A percentile compares a stretch with the other conserved stretches of the same genome.
These are phyloP conservation scores for Agrilus cyanescens DNA, from an alignment of 2,888 invertebrate species.

Conservation along the genomic window DNA sequence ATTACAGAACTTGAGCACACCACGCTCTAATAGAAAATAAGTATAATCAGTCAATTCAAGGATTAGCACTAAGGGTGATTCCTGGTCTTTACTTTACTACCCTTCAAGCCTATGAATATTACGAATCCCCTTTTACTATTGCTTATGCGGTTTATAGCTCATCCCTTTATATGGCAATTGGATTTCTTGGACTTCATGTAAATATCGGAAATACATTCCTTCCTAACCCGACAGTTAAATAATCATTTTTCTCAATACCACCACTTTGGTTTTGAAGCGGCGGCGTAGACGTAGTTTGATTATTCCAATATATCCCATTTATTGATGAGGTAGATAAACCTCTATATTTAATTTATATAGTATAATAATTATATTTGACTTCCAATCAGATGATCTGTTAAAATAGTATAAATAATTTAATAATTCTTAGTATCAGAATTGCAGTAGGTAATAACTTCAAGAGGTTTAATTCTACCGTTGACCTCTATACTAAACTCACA, in stretches of 20 bases:
- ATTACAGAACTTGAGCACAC: constrained; percentile 52
- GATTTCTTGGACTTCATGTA: constrained; percentile 65
- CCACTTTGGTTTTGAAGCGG: constrained; percentile 54
- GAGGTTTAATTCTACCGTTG: constrained; percentile 39
- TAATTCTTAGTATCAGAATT: constrained; percentile 26
- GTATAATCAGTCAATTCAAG: constrained; percentile 35
- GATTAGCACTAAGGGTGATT: constrained; percentile 41
- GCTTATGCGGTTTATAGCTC: constrained; percentile 53
- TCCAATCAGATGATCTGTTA: constrained; percentile 56
- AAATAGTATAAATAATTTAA: constrained; percentile 49
- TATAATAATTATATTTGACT: constrained; percentile 59
- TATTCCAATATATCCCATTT: constrained; percentile 52
- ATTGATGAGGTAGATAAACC: constrained; percentile 53
- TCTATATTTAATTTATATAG: constrained; percentile 49
- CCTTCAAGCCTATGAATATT: constrained; percentile 58
- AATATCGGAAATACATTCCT: constrained; percentile 49
- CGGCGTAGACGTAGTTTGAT: constrained; percentile 52
- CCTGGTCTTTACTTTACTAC: constrained; percentile 54
- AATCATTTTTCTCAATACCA: constrained; percentile 43
- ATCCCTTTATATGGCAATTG: constrained; percentile 60
- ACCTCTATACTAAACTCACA: constrained; percentile 40
- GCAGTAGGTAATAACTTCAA: constrained; percentile 35
- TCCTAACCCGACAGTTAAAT: constrained; percentile 36
- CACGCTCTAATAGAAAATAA: constrained; percentile 42
- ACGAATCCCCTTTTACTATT: constrained; percentile 47